Evolutionary conservation across 2,113 vertebrate species (phyloP), one percentile per base, ranked within the genome.

Genomic region (Agelaius phoeniceus): DNA sequence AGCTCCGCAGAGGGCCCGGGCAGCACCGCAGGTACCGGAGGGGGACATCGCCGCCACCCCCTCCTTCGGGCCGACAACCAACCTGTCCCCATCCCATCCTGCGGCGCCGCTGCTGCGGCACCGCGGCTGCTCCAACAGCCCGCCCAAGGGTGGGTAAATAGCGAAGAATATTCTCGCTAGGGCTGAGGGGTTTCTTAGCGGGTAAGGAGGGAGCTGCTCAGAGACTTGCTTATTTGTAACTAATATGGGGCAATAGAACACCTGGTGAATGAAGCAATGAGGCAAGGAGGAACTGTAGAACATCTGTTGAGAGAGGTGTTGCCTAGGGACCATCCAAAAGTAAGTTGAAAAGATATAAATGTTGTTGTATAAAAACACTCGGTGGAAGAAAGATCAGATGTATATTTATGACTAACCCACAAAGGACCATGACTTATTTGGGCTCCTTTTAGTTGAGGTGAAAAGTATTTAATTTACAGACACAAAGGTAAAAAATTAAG

Each of bases 1-100:
- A 98, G 98, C 98, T 98, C 98, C 97, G 84, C 58, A 19, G 9
- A 9, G 16, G 84, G 52, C 66, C 13, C 21, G 2, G 46, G 39
- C 65, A n/a, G 26, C 66, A 2, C 58, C 0, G 69, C 73, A 35
- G 93, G 87, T 65, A 65, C 81, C 22, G 15, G 9, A 4, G 54
- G 28, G 27, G 46, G 3, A 24, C 55, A 30, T 2, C 2, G 41
- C 17, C 31, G 11, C 5, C 41, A 2, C 9, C 8, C 20, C 7
- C 6, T 58, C n/a, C 62, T 21, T 30, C 21, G 1, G 23, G 4
- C 15, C 5, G 0, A 5, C 11, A 5, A 0, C 2, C 24, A 2
- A 1, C 10, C 17, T 26, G 13, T 33, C 28, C 24, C n/a, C 62
- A 3, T 4, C 30, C 15, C 52, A 3, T 4, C 33, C 16, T 3